phyloP scores from a whole-genome alignment of 2,113 vertebrate species.

The Sphaerodactylus townsendi region DNA sequence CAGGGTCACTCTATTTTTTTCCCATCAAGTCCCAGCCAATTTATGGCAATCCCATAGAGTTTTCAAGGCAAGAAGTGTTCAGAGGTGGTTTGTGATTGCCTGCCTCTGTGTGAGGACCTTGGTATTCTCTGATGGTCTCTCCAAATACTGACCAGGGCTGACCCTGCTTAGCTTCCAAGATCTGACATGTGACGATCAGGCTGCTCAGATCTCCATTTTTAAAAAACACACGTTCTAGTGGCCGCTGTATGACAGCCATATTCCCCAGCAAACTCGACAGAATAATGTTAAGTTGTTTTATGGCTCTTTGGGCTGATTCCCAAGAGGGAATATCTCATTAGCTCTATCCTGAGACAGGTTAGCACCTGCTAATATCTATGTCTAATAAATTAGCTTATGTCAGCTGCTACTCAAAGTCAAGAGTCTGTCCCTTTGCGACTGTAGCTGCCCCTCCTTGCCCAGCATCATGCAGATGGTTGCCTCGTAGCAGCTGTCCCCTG shows the following conservation, averaged over 20 bases:
- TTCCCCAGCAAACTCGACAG: slow-evolving; percentile 44
- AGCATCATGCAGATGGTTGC: slow-evolving; percentile 62
- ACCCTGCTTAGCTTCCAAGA: too few species aligned
- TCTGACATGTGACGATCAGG: too few species aligned
- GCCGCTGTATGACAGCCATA: slow-evolving; percentile 73
- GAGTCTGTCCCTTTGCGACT: background rate
- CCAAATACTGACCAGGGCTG: too few species aligned
- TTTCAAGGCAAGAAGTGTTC: too few species aligned
- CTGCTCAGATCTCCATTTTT: too few species aligned
- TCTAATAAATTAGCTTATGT: slow-evolving; percentile 73
- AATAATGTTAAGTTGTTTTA: slow-evolving; percentile 49
- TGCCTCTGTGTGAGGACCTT: too few species aligned
- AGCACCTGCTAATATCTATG: slow-evolving; percentile 78
- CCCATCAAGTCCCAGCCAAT: too few species aligned
- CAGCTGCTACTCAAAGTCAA: slow-evolving; percentile 45
- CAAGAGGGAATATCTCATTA: slow-evolving; percentile 59
- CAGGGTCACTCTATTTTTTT: background rate
- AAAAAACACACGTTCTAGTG: slow-evolving; percentile 3
- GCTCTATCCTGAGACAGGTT: slow-evolving; percentile 72
- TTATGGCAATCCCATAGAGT: too few species aligned
- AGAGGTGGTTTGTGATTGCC: too few species aligned
- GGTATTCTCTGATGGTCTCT: too few species aligned
- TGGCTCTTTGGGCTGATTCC: slow-evolving; percentile 53
- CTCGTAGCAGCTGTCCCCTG: slow-evolving; percentile 51
- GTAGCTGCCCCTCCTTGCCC: background rate